Conservation (phyloP, 2,888 invertebrate species). For the Cephonodes hylas region DNA sequence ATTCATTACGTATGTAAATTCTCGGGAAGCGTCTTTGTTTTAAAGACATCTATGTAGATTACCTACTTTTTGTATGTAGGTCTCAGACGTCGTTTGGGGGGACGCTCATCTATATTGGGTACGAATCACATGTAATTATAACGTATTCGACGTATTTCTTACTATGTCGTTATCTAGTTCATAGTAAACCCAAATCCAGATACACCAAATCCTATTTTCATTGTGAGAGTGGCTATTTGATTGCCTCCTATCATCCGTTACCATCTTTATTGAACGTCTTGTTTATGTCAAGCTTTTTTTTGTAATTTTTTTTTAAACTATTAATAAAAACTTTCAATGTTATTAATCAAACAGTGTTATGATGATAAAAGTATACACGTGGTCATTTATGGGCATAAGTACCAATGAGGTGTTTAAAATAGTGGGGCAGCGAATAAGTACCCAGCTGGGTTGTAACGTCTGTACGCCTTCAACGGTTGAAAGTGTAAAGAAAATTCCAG, state of each 20-base stretch:
- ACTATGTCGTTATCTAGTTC: background rate
- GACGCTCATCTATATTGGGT: background rate
- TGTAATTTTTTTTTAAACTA: no score
- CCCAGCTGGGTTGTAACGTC: no score
- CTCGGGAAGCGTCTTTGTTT: background rate
- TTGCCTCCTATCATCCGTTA: background rate
- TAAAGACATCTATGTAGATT: background rate
- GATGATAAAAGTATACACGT: no score
- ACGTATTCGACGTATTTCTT: background rate
- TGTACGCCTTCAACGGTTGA: no score
- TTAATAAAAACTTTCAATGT: no score
- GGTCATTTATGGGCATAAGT: no score
- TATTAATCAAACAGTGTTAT: no score
- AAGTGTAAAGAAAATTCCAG: no score
- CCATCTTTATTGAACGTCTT: background rate
- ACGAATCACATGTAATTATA: background rate
- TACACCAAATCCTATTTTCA: background rate
- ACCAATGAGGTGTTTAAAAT: no score
- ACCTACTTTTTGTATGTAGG: conserved; percentile 13
- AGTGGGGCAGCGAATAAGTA: no score
- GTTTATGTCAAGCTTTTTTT: background rate
- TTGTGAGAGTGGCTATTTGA: background rate
- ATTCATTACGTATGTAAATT: background rate
- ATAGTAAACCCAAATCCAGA: background rate
- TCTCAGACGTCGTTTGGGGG: conserved; percentile 6